Percentiles rank a stretch among this genome's conserved stretches.
Evolutionary conservation across 2,888 invertebrate species (phyloP).

Genomic region (Heteromurus nitidus): DNA sequence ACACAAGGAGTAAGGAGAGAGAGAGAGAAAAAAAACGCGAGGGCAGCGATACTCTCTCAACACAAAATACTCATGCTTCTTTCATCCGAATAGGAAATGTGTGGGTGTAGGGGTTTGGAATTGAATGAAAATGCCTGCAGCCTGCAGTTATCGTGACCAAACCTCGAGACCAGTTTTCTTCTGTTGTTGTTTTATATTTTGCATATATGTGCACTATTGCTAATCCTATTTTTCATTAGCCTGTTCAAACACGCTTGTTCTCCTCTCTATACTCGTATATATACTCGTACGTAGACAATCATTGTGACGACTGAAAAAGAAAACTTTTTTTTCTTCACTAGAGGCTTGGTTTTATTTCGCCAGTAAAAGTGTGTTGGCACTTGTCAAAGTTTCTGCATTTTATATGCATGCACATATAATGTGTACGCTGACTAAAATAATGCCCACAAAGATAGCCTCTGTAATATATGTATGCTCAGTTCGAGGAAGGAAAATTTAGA

Average conservation of each 20-base stretch:
- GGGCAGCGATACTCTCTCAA: conserved; percentile 34
- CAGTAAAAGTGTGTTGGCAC: conserved; percentile 63
- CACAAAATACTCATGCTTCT: conserved; percentile 36
- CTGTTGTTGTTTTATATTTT: conserved; percentile 33
- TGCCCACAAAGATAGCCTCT: conserved; percentile 1
- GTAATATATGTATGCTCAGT: conserved; percentile 28
- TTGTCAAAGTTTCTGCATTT: conserved; percentile 43
- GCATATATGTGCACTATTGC: conserved; percentile 36
- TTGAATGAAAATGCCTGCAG: conserved; percentile 61
- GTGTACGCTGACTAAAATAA: no score
- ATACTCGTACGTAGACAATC: conserved; percentile 11
- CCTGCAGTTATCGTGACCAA: conserved; percentile 64
- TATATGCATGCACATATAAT: conserved; percentile 29
- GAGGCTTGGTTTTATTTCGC: conserved; percentile 49
- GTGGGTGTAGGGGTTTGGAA: conserved; percentile 55
- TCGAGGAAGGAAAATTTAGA: conserved; percentile 50
- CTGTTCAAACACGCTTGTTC: conserved; percentile 7
- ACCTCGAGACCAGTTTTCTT: conserved; percentile 59
- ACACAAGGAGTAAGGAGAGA: no score
- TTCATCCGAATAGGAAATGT: conserved; percentile 61
- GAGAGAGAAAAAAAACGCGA: conserved; percentile 46
- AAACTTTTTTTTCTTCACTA: conserved; percentile 25
- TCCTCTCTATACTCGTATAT: not conserved
- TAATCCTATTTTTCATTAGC: conserved; percentile 61
- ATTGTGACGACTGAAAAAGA: no score